A percentile compares a stretch with the other conserved stretches of the same genome.
Evolutionary conservation across 2,113 vertebrate species (phyloP).

Genomic region (Pogona vitticeps): DNA sequence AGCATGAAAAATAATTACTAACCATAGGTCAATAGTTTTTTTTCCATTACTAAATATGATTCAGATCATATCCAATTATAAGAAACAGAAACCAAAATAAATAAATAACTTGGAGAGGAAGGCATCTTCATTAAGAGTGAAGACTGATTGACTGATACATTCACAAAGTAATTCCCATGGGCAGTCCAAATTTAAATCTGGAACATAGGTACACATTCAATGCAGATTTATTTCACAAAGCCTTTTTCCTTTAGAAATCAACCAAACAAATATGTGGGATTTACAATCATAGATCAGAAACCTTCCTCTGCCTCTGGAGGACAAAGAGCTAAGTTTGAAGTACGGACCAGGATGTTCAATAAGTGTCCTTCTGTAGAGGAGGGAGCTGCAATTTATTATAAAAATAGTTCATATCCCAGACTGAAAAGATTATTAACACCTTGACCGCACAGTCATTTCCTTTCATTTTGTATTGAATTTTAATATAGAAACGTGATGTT

Average conservation of each 20-base stretch:
- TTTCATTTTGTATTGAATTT: neutral
- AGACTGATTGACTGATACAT: neutral
- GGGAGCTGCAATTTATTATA: neutral
- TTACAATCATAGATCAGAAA: neutral
- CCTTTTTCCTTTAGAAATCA: neutral
- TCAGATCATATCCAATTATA: neutral
- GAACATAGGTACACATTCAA: too few relatives aligned
- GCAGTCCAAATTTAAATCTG: neutral
- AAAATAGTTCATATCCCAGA: too few relatives aligned
- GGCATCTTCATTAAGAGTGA: neutral
- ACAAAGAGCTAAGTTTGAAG: constrained; percentile 45
- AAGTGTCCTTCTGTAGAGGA: too few relatives aligned
- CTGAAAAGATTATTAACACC: too few relatives aligned
- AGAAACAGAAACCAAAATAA: too few relatives aligned
- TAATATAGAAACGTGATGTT: neutral
- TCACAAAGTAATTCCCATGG: neutral
- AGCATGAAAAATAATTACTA: neutral
- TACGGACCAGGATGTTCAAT: constrained; percentile 30
- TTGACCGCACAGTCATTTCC: too few relatives aligned
- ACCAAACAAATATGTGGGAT: neutral
- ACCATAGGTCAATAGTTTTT: neutral
- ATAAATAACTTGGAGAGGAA: neutral
- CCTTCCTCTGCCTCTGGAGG: constrained; percentile 43
- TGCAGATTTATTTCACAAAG: neutral
- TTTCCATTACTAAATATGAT: neutral